Evolutionary conservation across 2,888 invertebrate species (phyloP), one percentile per base, ranked within the genome.

Genomic region (Chrysolina oricalcia): DNA sequence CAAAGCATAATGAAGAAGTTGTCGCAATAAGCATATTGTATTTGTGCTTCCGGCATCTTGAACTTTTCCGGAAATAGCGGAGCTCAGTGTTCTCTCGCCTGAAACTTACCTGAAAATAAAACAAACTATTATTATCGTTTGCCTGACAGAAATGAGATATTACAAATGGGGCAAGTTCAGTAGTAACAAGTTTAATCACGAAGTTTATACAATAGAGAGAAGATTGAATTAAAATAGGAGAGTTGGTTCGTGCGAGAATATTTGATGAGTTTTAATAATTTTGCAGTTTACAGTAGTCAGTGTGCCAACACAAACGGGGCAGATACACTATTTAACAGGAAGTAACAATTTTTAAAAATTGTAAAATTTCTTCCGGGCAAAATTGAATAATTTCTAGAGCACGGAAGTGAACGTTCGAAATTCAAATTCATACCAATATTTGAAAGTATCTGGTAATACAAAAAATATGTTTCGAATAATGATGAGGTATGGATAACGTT

Each of bases 101-200:
- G 70, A 66, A 69, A 76, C 73, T 76, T 71, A 76, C 76, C 73
- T 76, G 76, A 70, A 75, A 73, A 71, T 68, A 66, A 76, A 76
- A 73, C 65, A 69, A 73, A 70, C 41, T 63, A 43, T 70, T 65
- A 75, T 64, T 72, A 65, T 69, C 53, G 70, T 59, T 19, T 67
- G 74, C 27, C 19, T 23, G 21, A 27, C 41, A 48, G 35, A 50
- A 68, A 68, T 48, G 17, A 43, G 17, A 48, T 56, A 62, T 43
- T 35, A 50, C 17, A 35, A 50, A 59, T 35, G 59, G 27, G 41
- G 64, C 1, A 53, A 72, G 53, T 72, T 66, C 19, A 46, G 15
- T 53, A 46, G 46, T 43, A 15, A 50, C 13, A 15, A 40, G 48
- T 48, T 67, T 21, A 48, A 43, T 48, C 59, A 62, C 46, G 43